A percentile compares a stretch with the other conserved stretches of the same genome.
Evolutionary conservation across 2,113 vertebrate genomes (phyloP).

Genomic region (Camelus bactrianus): DNA sequence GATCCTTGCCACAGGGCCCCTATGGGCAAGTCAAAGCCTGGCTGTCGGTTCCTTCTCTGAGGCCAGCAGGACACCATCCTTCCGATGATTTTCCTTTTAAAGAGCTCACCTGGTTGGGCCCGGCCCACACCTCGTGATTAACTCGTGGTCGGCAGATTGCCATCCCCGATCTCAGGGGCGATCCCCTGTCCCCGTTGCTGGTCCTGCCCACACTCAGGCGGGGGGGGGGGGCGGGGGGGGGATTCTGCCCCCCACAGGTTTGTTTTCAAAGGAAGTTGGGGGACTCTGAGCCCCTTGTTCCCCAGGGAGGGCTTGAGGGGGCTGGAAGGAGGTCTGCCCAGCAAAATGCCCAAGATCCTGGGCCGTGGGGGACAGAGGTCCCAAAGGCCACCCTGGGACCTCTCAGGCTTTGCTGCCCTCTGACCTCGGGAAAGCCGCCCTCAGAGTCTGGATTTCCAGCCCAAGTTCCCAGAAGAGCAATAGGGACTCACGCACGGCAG

Average conservation of each 20-base stretch:
- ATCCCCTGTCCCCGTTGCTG: neutral
- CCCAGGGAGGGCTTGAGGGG: neutral
- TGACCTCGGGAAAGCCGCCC: neutral
- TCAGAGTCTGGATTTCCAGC: neutral
- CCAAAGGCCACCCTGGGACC: neutral
- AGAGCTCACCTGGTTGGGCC: neutral
- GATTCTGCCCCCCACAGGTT: too few species aligned
- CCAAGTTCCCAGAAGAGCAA: rapidly evolving
- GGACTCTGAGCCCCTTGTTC: neutral
- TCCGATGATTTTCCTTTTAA: neutral
- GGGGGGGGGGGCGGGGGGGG: too few species aligned
- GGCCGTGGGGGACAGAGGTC: too few species aligned
- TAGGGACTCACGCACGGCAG: neutral
- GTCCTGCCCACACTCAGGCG: rapidly evolving
- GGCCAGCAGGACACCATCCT: too few species aligned
- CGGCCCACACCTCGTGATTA: neutral
- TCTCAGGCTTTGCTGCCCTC: too few species aligned
- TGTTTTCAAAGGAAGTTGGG: neutral
- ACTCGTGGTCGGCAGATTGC: neutral
- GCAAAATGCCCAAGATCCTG: neutral
- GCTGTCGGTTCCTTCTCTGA: neutral
- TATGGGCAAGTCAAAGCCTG: neutral
- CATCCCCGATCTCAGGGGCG: neutral
- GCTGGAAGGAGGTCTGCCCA: neutral
- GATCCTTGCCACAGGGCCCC: neutral